Evolutionary conservation across 2,888 invertebrate species (phyloP).

Genomic region (Campoletis raptor): DNA sequence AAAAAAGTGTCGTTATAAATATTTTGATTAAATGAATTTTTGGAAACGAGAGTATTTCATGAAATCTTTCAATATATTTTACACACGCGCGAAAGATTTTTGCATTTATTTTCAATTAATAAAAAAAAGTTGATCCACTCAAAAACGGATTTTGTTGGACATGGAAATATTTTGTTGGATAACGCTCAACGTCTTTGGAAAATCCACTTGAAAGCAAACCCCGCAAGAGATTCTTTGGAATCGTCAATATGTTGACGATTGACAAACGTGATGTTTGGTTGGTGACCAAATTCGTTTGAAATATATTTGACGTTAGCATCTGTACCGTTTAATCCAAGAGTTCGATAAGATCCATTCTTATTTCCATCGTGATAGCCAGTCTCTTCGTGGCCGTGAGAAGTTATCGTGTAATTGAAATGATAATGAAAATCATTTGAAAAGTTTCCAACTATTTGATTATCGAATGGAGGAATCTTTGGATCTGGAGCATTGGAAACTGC

Average conservation of each 20-base stretch:
- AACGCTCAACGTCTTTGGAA: not conserved
- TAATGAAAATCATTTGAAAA: not conserved
- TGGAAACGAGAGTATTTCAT: too few species aligned
- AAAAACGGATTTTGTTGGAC: too few species aligned
- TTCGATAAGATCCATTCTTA: not conserved
- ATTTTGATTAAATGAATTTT: too few species aligned
- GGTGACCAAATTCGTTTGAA: conserved; percentile 1
- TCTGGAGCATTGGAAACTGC: not conserved
- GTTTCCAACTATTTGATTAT: not conserved
- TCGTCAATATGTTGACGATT: not conserved
- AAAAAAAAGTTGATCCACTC: not conserved
- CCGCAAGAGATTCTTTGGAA: not conserved
- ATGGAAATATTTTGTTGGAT: too few species aligned
- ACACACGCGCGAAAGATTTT: too few species aligned
- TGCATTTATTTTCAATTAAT: not conserved
- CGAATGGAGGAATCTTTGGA: not conserved
- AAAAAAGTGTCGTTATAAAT: too few species aligned
- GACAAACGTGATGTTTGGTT: not conserved
- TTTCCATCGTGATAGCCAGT: not conserved
- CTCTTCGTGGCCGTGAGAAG: not conserved
- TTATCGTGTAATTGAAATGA: not conserved
- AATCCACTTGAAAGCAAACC: conserved; percentile 5
- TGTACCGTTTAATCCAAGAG: not conserved
- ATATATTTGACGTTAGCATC: not conserved
- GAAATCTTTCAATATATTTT: too few species aligned